Evolutionary conservation across 2,113 vertebrate genomes (phyloP).

Genomic region (Fregata magnificens): DNA sequence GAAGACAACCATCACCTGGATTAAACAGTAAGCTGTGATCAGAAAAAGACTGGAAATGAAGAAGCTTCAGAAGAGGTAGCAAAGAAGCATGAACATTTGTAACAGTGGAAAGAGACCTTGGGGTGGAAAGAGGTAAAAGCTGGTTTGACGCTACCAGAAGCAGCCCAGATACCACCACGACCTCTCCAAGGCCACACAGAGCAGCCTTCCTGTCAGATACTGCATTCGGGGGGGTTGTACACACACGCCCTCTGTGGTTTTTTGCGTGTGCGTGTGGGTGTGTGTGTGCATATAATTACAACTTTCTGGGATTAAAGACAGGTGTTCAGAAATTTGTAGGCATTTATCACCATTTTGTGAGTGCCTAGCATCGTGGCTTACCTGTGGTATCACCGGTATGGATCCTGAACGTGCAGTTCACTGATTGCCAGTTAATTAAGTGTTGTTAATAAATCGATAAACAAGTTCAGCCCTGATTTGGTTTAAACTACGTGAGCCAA

Average conservation of each 20-base stretch:
- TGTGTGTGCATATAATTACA: accelerated
- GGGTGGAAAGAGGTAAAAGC: background rate
- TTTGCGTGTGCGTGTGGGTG: no score
- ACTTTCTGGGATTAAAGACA: background rate
- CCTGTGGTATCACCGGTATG: background rate
- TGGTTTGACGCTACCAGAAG: background rate
- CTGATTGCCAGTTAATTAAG: background rate
- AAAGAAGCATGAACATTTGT: background rate
- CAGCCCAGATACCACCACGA: background rate
- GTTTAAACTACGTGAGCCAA: background rate
- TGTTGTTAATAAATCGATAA: background rate
- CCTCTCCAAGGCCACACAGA: background rate
- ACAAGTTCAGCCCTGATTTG: background rate
- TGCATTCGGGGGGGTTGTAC: accelerated
- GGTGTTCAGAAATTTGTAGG: background rate
- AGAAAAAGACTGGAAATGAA: background rate
- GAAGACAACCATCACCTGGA: background rate
- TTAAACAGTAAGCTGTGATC: background rate
- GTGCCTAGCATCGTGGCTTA: background rate
- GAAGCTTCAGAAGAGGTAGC: background rate
- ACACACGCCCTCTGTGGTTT: no score
- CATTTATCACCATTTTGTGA: background rate
- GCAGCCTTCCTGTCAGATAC: no score
- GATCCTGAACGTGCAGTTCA: background rate
- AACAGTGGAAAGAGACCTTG: background rate